These are phyloP conservation scores for Melospiza melodia DNA, from an alignment of 2,113 vertebrate genomes.

Conservation along the genomic window DNA sequence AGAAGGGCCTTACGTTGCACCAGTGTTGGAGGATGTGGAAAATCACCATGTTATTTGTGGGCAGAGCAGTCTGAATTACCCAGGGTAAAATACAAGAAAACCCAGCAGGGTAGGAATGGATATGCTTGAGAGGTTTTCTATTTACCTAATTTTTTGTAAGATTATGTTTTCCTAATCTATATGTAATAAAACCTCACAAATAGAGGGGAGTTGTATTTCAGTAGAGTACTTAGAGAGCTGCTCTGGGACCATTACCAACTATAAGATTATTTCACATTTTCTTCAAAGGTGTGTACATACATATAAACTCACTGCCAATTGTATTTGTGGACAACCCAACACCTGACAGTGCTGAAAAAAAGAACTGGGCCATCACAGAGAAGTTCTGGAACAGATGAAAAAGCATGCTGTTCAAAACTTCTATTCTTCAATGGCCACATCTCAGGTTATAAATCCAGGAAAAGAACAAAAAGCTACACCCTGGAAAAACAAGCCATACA, in stretches of 20 bases:
- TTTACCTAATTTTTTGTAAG: neutral
- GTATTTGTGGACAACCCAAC: neutral
- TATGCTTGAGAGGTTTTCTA: neutral
- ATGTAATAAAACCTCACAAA: neutral
- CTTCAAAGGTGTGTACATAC: neutral
- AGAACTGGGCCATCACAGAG: neutral
- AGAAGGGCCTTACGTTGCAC: neutral
- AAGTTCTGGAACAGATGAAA: neutral
- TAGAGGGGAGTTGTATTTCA: neutral
- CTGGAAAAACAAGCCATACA: neutral
- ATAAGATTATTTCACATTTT: neutral
- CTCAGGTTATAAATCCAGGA: neutral
- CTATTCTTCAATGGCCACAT: neutral
- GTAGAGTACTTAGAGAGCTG: neutral
- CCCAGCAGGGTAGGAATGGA: neutral
- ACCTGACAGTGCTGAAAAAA: neutral
- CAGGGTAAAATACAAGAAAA: neutral
- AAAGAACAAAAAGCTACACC: neutral
- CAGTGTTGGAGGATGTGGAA: accelerated
- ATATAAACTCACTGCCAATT: neutral
- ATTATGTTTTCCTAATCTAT: neutral
- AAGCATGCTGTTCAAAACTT: neutral
- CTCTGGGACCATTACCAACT: neutral
- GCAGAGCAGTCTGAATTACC: neutral
- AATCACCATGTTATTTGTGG: neutral